Percentiles rank a stretch among this genome's conserved stretches.
Conservation (phyloP, 2,797 vertebrate genomes). For the Hydrocynus forskahlii region DNA sequence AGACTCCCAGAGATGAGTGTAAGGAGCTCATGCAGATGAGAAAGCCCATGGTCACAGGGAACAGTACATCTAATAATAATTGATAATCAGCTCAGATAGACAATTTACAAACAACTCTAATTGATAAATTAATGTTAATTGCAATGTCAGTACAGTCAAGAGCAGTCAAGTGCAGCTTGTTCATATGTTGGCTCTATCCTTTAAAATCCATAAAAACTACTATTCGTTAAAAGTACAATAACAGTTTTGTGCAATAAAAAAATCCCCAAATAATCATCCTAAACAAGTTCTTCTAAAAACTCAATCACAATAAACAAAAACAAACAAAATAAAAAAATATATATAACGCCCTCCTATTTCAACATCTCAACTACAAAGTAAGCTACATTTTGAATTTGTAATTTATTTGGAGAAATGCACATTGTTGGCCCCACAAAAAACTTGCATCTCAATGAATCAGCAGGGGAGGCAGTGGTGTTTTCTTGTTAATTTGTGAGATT, state of each 20-base stretch:
- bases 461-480: constrained; percentile 53
- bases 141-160: constrained; percentile 77
- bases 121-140: constrained; percentile 82
- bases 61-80: constrained; percentile 71
- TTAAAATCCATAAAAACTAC: constrained; percentile 15
- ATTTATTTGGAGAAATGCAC: constrained; percentile 41
- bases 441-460: constrained; percentile 57
- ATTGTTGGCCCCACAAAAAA: constrained; percentile 51
- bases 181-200: constrained; percentile 47
- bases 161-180: constrained; percentile 78
- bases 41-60: constrained; percentile 19
- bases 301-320: neutral
- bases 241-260: constrained; percentile 23
- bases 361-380: constrained; percentile 20
- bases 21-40: neutral
- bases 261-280: constrained; percentile 27
- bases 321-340: too few relatives aligned
- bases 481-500: constrained; percentile 63
- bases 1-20: neutral
- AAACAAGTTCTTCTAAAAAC: constrained; percentile 20
- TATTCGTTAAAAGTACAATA: constrained; percentile 22
- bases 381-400: constrained; percentile 25
- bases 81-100: constrained; percentile 82
- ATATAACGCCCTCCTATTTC: neutral
- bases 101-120: constrained; percentile 84